A percentile compares a stretch with the other conserved stretches of the same genome.
Evolutionary conservation across 2,888 invertebrate genomes (phyloP).

Genomic region (Sphaerolaimus hirsutus): DNA sequence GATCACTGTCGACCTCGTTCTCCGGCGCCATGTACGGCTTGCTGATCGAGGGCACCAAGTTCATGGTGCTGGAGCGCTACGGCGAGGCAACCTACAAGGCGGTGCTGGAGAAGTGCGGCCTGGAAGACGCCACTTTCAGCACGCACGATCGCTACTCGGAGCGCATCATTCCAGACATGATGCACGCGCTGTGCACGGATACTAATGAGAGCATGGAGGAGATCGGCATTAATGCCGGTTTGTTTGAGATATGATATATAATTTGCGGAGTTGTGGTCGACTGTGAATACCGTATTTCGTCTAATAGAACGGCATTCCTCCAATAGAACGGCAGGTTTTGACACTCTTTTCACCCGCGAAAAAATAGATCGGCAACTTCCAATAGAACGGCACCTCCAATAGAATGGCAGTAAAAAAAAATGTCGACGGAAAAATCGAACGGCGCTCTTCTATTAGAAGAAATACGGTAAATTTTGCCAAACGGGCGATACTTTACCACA

Average conservation of each 20-base stretch:
- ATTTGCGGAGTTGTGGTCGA: background rate
- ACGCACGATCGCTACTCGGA: slow-evolving; percentile 16
- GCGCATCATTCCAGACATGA: slow-evolving; percentile 13
- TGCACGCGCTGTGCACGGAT: slow-evolving; percentile 5
- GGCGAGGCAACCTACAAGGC: no score
- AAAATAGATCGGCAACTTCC: no score
- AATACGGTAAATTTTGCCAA: background rate
- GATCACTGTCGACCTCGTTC: no score
- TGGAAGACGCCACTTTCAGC: slow-evolving; percentile 12
- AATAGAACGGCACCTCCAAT: no score
- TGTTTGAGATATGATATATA: background rate
- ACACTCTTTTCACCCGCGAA: no score
- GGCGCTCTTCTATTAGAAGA: no score
- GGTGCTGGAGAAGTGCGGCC: slow-evolving; percentile 7
- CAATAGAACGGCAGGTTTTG: no score
- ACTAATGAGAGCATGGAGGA: slow-evolving; percentile 11
- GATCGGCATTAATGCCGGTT: slow-evolving; percentile 10
- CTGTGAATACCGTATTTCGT: no score
- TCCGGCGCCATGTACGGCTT: slow-evolving; percentile 16
- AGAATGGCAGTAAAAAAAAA: no score
- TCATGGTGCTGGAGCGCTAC: slow-evolving; percentile 13
- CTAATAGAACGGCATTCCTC: no score
- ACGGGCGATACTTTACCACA: background rate
- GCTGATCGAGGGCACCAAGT: slow-evolving; percentile 14
- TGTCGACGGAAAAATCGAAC: no score